Conservation (phyloP, 2,797 vertebrate species). For the Myotis daubentonii region DNA sequence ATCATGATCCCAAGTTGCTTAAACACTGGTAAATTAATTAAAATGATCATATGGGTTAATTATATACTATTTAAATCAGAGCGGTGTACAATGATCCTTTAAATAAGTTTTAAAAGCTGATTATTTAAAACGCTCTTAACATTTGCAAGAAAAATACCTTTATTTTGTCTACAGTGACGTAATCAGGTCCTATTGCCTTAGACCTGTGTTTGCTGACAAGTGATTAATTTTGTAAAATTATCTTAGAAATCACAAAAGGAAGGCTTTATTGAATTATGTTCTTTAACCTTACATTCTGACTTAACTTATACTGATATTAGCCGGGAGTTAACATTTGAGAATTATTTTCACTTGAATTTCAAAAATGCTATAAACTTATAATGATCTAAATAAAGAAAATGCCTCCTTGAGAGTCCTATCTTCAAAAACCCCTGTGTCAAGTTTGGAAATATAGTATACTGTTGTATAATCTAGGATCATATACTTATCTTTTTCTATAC, state of each 20-base stretch:
- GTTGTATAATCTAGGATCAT: not conserved
- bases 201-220: not conserved
- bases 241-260: not conserved
- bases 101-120: conserved; percentile 2
- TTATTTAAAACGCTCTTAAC: not conserved
- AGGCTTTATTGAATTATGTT: not conserved
- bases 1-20: conserved; percentile 38
- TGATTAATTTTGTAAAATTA: conserved; percentile 39
- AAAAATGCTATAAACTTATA: not conserved
- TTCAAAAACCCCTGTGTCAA: not conserved
- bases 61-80: conserved; percentile 19
- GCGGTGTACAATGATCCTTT: not conserved
- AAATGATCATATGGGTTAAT: conserved; percentile 27
- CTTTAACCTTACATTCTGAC: not conserved
- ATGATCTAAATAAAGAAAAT: conserved; percentile 4
- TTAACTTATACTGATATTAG: not conserved
- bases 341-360: not conserved
- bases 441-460: not conserved
- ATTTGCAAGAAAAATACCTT: conserved; percentile 38
- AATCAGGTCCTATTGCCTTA: not conserved
- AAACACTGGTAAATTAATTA: conserved; percentile 54
- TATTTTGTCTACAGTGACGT: not conserved
- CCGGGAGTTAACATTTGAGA: not conserved
- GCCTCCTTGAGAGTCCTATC: not conserved
- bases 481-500: not conserved